Conservation (phyloP, 1,140 invertebrate species). For the Drosophila asahinai region DNA sequence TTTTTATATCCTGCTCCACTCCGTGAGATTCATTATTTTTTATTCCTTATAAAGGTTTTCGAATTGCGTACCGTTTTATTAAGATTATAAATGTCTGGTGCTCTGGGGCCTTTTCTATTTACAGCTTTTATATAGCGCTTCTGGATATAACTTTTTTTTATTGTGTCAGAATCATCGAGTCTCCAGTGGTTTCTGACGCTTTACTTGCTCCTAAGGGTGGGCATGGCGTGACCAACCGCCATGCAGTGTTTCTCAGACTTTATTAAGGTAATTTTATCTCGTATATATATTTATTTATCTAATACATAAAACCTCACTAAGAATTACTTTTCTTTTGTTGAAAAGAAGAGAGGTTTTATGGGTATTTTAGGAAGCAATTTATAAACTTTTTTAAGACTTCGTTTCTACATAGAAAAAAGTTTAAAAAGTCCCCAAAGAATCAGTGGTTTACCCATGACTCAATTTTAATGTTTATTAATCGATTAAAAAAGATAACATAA, state of each 20-base stretch:
- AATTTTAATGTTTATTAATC: neutral
- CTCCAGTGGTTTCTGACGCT: constrained; percentile 3
- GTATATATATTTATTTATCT: neutral
- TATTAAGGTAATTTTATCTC: constrained; percentile 37
- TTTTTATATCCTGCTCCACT: constrained; percentile 13
- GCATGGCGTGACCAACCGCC: constrained; percentile 33
- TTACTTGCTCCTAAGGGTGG: constrained; percentile 19
- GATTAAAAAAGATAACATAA: neutral
- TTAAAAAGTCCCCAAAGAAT: neutral
- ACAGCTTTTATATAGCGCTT: constrained; percentile 32
- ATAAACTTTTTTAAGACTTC: neutral
- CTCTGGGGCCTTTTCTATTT: constrained; percentile 33
- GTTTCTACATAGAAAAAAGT: neutral
- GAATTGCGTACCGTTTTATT: constrained; percentile 18
- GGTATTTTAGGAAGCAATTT: neutral
- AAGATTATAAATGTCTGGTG: constrained; percentile 19
- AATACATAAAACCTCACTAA: neutral
- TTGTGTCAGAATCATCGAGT: constrained; percentile 30
- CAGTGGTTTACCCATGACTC: neutral
- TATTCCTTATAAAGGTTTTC: neutral
- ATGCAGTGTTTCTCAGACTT: constrained; percentile 16
- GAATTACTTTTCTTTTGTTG: neutral
- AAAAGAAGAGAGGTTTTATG: neutral
- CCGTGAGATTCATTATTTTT: neutral
- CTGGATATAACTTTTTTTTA: constrained; percentile 43